A percentile compares a stretch with the other conserved stretches of the same genome.
Conservation (phyloP, 2,113 vertebrate species). For the Percopsis transmontana region DNA sequence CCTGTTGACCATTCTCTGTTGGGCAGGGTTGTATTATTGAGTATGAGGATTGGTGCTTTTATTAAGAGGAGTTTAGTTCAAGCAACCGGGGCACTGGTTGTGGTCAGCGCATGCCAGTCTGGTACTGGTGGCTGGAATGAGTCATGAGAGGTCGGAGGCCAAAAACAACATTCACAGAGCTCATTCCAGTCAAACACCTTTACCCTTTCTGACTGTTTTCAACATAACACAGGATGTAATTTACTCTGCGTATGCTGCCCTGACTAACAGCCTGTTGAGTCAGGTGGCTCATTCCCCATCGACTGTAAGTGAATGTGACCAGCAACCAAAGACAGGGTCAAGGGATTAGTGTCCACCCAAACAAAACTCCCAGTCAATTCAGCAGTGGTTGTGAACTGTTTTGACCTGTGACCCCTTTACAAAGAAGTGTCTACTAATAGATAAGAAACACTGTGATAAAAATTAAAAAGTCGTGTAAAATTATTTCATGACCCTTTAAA, state of each 20-base stretch:
- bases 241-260: constrained; percentile 33
- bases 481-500: too few relatives aligned
- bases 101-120: neutral
- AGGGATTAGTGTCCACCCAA: constrained; percentile 3
- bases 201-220: neutral
- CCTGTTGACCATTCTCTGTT: neutral
- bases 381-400: neutral
- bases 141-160: constrained; percentile 6
- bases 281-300: constrained; percentile 34
- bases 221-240: constrained; percentile 47
- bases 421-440: too few relatives aligned
- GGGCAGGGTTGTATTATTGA: neutral
- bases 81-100: neutral
- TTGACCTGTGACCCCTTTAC: neutral
- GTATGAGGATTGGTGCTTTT: constrained; percentile 6
- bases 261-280: constrained; percentile 28
- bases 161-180: constrained; percentile 3
- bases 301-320: constrained; percentile 1
- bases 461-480: too few relatives aligned
- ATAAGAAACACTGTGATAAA: too few relatives aligned
- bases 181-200: constrained; percentile 7
- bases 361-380: constrained; percentile 8
- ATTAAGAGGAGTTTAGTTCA: neutral
- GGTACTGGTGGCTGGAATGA: constrained; percentile 6
- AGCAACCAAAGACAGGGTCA: constrained; percentile 5